These are phyloP conservation scores for Rotaria socialis DNA, from an alignment of 2,888 invertebrate species.

Conservation along the genomic window DNA sequence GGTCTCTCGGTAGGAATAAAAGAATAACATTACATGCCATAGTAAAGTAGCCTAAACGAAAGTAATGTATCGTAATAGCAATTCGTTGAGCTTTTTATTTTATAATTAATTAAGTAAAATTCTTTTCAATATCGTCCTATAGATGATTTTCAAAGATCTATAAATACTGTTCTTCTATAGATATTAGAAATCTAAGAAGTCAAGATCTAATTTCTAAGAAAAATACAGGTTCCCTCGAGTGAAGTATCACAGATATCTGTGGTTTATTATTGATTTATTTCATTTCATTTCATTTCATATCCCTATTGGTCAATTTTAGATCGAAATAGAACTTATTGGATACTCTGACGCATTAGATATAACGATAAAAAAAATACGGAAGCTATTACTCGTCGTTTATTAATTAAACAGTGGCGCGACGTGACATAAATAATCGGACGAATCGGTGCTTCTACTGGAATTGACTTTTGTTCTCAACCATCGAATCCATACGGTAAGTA, in stretches of 20 bases:
- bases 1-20: background rate
- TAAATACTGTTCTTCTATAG: too few relatives aligned
- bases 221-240: background rate
- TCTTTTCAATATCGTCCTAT: background rate
- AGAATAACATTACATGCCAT: background rate
- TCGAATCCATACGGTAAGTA: background rate
- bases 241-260: background rate
- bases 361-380: background rate
- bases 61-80: background rate
- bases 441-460: background rate
- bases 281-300: background rate
- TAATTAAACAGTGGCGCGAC: conserved; percentile 7
- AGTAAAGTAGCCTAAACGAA: background rate
- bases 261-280: conserved; percentile 6
- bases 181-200: background rate
- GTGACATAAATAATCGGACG: conserved; percentile 17
- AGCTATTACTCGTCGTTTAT: background rate
- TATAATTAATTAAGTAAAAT: background rate
- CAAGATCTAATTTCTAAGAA: background rate
- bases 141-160: background rate
- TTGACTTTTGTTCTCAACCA: background rate
- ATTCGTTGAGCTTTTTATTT: background rate
- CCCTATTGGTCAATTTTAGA: conserved; percentile 1
- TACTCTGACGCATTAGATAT: background rate
- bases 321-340: background rate